Base-by-base conservation (phyloP, 2,113 vertebrate species). In the Chionis minor region DNA sequence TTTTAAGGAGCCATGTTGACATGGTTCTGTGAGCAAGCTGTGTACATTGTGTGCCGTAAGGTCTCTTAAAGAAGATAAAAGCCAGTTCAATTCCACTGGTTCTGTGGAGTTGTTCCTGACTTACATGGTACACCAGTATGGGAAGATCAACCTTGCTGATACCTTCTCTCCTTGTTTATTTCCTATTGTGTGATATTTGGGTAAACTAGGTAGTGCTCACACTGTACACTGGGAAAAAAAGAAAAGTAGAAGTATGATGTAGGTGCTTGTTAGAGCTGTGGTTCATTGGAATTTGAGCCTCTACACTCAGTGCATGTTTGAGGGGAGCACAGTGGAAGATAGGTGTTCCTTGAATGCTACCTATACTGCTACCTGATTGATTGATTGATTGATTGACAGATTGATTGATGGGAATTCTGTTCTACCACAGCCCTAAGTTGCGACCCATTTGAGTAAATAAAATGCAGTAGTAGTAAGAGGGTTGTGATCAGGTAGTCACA, bases 101-200 rank as follows among this genome's bases (percentile, higher is more conserved):
- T 91, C 38, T 67, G 44, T 35, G 66, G 18, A 63, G n/a, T 30
- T 63, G 32, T 62, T 83, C 44, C 77, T 88, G 33, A 28, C 28
- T 69, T 61, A 54, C 0, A 0, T 66, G 61, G 8, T 74, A 5
- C 49, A 54, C 30, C 27, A 23, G 4, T 49, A 27, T 82, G 62
- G 38, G 77, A 83, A 62, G 49, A 73, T 56, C 24, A 63, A 6
- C 49, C 23, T 73, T 70, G 55, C 12, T 69, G 54, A 59, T 91
- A 32, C 17, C 54, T 63, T 59, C 22, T 86, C 7, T 81, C 24
- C 49, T 51, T 81, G 42, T 67, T 94, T 80, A 30, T 92, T 94
- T 92, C 52, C 80, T 59, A 27, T 35, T 66, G 20, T 44, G 44
- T 54, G 32, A 56, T 58, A 49, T 45, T 87, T 87, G 45, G 19